Conservation (phyloP, 2,113 vertebrate species). For the Pomatostomus ruficeps region DNA sequence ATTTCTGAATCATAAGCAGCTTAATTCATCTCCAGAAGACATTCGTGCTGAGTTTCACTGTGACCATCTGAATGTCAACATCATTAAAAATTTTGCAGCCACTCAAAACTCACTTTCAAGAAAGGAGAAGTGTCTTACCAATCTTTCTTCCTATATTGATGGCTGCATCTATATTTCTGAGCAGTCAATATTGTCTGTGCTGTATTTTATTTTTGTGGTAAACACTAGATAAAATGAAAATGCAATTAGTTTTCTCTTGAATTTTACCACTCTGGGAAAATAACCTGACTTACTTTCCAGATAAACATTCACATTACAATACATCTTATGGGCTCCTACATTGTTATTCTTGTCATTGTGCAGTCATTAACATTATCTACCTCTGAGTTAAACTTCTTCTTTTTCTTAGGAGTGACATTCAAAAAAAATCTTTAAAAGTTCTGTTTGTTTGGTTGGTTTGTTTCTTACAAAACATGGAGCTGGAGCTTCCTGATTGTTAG, state of each 20-base stretch:
- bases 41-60: neutral
- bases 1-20: constrained; percentile 1
- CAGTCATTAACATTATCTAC: neutral
- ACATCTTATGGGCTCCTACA: neutral
- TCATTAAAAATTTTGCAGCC: neutral
- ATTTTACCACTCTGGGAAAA: neutral
- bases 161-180: neutral
- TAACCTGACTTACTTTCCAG: neutral
- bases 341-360: neutral
- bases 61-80: neutral
- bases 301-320: neutral
- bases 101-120: neutral
- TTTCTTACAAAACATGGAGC: neutral
- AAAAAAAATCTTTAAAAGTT: neutral
- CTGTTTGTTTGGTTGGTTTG: neutral
- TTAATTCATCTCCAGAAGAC: neutral
- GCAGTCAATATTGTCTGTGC: neutral
- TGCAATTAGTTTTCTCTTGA: neutral
- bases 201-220: neutral
- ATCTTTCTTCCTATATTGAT: neutral
- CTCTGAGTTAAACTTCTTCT: neutral
- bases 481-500: neutral
- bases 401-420: neutral
- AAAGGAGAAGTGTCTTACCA: neutral
- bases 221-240: neutral